Conservation (phyloP, 2,113 vertebrate genomes). For the Menidia beryllina region DNA sequence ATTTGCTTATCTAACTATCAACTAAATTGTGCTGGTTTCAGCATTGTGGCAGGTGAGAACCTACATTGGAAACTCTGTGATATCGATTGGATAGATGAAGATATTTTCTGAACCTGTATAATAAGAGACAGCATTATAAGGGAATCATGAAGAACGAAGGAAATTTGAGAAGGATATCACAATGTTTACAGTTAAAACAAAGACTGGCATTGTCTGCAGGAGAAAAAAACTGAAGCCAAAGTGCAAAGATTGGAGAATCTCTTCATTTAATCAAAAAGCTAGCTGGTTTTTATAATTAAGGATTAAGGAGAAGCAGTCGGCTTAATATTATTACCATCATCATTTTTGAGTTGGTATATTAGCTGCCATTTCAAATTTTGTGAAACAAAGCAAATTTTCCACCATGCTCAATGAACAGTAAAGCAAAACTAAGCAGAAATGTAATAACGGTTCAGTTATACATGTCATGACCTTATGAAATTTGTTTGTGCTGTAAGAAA, state of each 20-base stretch:
- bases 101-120: background rate
- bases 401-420: constrained; percentile 60
- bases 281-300: constrained; percentile 32
- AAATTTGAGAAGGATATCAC: too few relatives aligned
- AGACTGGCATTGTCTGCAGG: background rate
- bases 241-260: constrained; percentile 15
- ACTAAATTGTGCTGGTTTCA: background rate
- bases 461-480: too few relatives aligned
- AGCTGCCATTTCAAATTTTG: constrained; percentile 43
- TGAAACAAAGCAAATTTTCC: constrained; percentile 43
- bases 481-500: too few relatives aligned
- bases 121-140: background rate
- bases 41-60: background rate
- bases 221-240: background rate
- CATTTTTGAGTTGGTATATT: constrained; percentile 32
- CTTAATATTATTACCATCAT: constrained; percentile 44
- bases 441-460: constrained; percentile 35
- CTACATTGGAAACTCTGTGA: background rate
- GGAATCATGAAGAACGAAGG: constrained; percentile 39
- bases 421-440: constrained; percentile 52
- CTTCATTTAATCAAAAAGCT: constrained; percentile 24
- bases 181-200: constrained; percentile 19
- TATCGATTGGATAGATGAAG: background rate
- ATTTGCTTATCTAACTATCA: background rate
- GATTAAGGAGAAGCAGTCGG: constrained; percentile 45